Conservation (phyloP, 2,888 invertebrate genomes). For the Chalcis sispes region DNA sequence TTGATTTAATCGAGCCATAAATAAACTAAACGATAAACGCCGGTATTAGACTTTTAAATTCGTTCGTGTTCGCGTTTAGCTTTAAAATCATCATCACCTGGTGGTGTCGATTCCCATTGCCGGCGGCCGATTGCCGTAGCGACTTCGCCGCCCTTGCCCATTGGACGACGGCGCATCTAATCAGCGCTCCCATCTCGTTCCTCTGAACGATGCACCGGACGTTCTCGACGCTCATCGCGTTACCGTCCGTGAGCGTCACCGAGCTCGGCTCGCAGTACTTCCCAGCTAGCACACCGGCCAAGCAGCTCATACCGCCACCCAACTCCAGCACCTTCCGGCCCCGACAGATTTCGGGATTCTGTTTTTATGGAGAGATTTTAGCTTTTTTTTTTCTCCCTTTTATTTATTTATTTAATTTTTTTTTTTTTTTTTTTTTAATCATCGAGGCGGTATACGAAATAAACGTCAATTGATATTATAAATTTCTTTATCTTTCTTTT, state of each 20-base stretch:
- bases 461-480: too few relatives aligned
- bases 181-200: slow-evolving; percentile 79
- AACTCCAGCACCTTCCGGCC: slow-evolving; percentile 85
- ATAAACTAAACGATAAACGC: too few relatives aligned
- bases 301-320: slow-evolving; percentile 91
- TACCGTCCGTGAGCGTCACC: slow-evolving; percentile 88
- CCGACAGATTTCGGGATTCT: slow-evolving; percentile 81
- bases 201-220: slow-evolving; percentile 81
- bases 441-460: too few relatives aligned
- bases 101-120: slow-evolving; percentile 62
- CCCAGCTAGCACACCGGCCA: slow-evolving; percentile 85
- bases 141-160: slow-evolving; percentile 71
- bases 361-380: background rate
- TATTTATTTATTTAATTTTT: too few relatives aligned
- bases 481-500: too few relatives aligned
- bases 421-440: too few relatives aligned
- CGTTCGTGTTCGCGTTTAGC: too few relatives aligned
- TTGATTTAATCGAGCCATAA: too few relatives aligned
- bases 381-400: slow-evolving; percentile 7
- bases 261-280: slow-evolving; percentile 81
- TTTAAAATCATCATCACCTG: too few relatives aligned
- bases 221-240: slow-evolving; percentile 85
- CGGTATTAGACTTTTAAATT: too few relatives aligned
- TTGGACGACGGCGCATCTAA: slow-evolving; percentile 74
- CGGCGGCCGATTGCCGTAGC: slow-evolving; percentile 63